phyloP scores from a whole-genome alignment of 2,113 vertebrate species.

The Pavo muticus region DNA sequence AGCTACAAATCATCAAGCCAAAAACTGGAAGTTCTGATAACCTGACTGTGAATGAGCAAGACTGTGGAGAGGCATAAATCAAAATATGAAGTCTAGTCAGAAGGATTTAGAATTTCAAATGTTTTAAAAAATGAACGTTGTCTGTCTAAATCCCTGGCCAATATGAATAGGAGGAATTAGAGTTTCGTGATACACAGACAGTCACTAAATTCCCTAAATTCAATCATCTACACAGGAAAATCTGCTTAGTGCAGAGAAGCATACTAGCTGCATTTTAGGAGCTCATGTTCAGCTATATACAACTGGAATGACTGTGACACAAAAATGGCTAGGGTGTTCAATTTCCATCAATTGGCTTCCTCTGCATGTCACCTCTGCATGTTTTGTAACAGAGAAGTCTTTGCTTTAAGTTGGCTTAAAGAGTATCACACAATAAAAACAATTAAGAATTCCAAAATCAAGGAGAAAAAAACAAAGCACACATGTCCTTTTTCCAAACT shows the following conservation, averaged over 20 bases:
- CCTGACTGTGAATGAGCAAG: not conserved
- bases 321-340: not conserved
- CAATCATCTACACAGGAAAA: not conserved
- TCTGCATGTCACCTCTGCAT: not conserved
- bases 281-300: not conserved
- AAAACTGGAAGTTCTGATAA: not conserved
- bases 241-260: not conserved
- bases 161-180: not conserved
- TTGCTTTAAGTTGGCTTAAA: not conserved
- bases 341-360: not conserved
- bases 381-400: not conserved
- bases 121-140: not conserved
- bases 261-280: not conserved
- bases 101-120: not conserved
- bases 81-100: not conserved
- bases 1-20: not conserved
- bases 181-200: not conserved
- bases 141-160: not conserved
- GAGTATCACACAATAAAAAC: not conserved
- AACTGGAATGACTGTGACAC: not conserved
- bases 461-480: not conserved
- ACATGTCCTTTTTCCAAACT: not conserved
- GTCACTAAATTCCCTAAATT: not conserved
- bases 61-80: not conserved
- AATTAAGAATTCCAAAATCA: not conserved